These are phyloP conservation scores for Salvelinus namaycush DNA, from an alignment of 2,113 vertebrate genomes.

Conservation along the genomic window DNA sequence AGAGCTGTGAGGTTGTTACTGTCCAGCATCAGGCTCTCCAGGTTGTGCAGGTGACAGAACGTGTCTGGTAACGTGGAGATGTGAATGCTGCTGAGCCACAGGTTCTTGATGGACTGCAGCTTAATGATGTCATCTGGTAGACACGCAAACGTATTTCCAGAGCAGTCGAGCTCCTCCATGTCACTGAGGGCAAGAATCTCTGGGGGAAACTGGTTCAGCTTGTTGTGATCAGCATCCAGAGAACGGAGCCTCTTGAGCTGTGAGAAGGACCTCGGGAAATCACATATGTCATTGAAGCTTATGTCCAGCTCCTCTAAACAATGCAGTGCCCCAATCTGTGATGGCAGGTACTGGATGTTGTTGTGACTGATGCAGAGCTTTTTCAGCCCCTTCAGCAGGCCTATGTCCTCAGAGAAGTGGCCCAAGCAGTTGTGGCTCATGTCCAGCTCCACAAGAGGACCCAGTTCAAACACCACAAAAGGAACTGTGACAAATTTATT, in stretches of 20 bases:
- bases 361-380: constrained; percentile 94
- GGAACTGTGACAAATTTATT: constrained; percentile 86
- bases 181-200: constrained; percentile 81
- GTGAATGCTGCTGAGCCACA: constrained; percentile 91
- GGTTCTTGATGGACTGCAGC: constrained; percentile 84
- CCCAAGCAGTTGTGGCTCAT: constrained; percentile 90
- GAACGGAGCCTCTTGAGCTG: constrained; percentile 80
- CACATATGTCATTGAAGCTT: constrained; percentile 89
- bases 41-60: constrained; percentile 81
- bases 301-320: constrained; percentile 91
- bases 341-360: constrained; percentile 80
- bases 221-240: constrained; percentile 95
- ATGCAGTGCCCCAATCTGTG: constrained; percentile 76
- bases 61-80: constrained; percentile 79
- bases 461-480: constrained; percentile 79
- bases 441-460: constrained; percentile 87
- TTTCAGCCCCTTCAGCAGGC: constrained; percentile 77
- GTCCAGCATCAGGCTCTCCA: constrained; percentile 97
- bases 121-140: constrained; percentile 82
- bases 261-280: constrained; percentile 79
- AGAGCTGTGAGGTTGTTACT: constrained; percentile 81
- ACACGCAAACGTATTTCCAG: constrained; percentile 84
- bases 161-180: constrained; percentile 95
- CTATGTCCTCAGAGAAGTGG: constrained; percentile 79
- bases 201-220: constrained; percentile 82